These are phyloP conservation scores for Hippocampus kuda DNA, from an alignment of 2,797 vertebrate species.

Conservation along the genomic window DNA sequence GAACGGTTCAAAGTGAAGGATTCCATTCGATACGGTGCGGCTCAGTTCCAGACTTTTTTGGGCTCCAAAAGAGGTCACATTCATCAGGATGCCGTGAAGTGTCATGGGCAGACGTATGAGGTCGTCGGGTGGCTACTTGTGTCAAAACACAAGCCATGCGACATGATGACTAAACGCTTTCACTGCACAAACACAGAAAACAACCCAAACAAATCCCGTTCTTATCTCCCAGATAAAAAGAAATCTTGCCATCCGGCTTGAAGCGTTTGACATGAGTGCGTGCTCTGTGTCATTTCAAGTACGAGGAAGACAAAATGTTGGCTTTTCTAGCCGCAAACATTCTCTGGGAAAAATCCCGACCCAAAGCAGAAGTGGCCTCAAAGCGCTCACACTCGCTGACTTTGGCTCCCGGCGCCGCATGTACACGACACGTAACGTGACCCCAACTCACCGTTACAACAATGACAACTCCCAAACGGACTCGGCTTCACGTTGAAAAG, in stretches of 20 bases:
- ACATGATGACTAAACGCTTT: not conserved
- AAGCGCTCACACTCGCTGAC: not conserved
- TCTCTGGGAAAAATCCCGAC: not conserved
- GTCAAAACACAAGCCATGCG: not conserved
- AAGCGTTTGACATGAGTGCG: not conserved
- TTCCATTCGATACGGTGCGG: no score
- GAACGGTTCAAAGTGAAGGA: slow-evolving; percentile 46
- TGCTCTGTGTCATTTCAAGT: not conserved
- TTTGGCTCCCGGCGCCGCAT: not conserved
- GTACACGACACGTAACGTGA: not conserved
- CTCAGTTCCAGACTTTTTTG: no score
- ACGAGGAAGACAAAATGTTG: not conserved
- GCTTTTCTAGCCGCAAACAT: not conserved
- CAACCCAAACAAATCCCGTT: not conserved
- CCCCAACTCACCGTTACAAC: not conserved
- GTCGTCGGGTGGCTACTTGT: not conserved
- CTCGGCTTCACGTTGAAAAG: not conserved
- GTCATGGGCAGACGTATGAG: not conserved
- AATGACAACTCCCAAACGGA: not conserved
- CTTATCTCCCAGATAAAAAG: not conserved
- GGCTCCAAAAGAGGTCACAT: not conserved
- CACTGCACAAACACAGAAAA: not conserved
- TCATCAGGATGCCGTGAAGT: not conserved
- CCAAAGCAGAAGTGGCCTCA: not conserved
- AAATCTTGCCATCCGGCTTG: not conserved